These are phyloP conservation scores for Gisinianus flammeolus DNA, from an alignment of 2,888 invertebrate species.

Conservation along the genomic window DNA sequence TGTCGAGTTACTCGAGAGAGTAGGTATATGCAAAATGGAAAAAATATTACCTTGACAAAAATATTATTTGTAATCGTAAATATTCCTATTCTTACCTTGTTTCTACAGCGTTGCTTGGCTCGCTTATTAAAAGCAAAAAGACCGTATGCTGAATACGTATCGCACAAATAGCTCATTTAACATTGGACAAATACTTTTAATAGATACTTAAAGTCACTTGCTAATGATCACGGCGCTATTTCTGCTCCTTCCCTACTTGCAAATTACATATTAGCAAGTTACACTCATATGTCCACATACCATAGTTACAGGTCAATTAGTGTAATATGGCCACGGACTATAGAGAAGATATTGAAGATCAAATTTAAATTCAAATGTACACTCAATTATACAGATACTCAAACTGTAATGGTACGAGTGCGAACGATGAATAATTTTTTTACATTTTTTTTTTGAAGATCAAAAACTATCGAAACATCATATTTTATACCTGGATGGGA, in stretches of 20 bases:
- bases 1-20: neutral
- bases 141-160: neutral
- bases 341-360: neutral
- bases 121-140: neutral
- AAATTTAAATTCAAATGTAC: neutral
- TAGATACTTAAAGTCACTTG: neutral
- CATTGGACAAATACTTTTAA: slow-evolving; percentile 10
- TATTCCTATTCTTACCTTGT: neutral
- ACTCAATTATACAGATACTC: neutral
- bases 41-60: neutral
- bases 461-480: neutral
- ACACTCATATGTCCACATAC: no score
- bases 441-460: neutral
- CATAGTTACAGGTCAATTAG: no score
- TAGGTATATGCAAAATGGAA: neutral
- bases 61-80: neutral
- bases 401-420: neutral
- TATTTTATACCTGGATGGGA: neutral
- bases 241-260: neutral
- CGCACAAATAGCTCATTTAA: neutral
- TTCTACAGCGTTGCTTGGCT: neutral
- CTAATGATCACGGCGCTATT: neutral
- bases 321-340: no score
- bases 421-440: neutral
- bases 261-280: neutral